A percentile compares a stretch with the other conserved stretches of the same genome.
phyloP scores from a whole-genome alignment of 2,113 vertebrate species.

The Eudyptes chrysolophus region DNA sequence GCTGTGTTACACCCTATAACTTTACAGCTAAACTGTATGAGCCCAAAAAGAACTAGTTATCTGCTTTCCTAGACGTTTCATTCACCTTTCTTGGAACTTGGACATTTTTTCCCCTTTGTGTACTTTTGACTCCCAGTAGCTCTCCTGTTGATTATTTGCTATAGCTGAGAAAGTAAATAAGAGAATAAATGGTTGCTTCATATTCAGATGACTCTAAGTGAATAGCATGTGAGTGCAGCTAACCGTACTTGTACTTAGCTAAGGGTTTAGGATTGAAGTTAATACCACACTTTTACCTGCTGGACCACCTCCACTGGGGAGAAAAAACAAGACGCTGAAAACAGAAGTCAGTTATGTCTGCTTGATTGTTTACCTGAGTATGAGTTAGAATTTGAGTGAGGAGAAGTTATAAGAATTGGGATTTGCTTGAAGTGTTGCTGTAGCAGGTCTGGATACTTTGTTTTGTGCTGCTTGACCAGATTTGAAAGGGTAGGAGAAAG shows the following conservation, averaged over 20 bases:
- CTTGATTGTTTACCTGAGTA: not conserved
- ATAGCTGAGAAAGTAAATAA: not conserved
- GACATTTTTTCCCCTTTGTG: too few relatives aligned
- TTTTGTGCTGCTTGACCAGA: not conserved
- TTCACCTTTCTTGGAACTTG: not conserved
- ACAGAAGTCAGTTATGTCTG: not conserved
- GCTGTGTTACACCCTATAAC: not conserved
- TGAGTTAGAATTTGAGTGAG: not conserved
- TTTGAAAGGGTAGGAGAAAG: not conserved
- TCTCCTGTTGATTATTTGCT: not conserved
- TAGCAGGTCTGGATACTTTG: not conserved
- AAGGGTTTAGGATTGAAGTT: not conserved
- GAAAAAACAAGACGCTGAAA: not conserved
- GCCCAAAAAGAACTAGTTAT: not conserved
- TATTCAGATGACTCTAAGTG: not conserved
- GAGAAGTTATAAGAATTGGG: not conserved
- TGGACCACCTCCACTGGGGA: fast-evolving
- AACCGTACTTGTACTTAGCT: not conserved
- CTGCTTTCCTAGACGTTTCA: not conserved
- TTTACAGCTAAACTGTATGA: not conserved
- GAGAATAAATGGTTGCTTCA: not conserved
- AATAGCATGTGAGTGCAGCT: not conserved
- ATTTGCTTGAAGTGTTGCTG: not conserved
- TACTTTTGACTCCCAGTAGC: not conserved
- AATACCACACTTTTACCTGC: not conserved